Evolutionary conservation across 2,797 vertebrate species (phyloP), one percentile per base, ranked within the genome.

Genomic region (Amazona ochrocephala): DNA sequence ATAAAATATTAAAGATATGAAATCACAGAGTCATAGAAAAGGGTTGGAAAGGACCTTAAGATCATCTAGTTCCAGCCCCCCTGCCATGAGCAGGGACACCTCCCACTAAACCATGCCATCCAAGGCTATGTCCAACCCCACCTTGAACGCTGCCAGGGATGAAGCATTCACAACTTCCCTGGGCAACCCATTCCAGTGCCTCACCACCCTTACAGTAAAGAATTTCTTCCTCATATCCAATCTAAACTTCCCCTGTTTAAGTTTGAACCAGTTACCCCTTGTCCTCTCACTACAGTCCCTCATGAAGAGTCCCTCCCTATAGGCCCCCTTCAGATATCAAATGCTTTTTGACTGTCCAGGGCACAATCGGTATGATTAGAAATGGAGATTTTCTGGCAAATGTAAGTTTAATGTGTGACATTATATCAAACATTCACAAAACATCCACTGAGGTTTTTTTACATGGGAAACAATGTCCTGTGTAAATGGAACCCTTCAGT

Each of bases 381-480:
- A 53, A 53, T 20, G 5, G 4, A 7, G 1, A 32, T 78, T 87
- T 93, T 78, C 75, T 93, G 62, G 72, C 39, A 58, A 81, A 66
- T 48, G 5, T 72, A 66, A 51, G 51, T 85, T 77, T 80, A 51
- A 56, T 37, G 37, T 56, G 24, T 34, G 39, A 12, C 23, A 27
- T 77, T 56, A 42, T 51, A 42, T 61, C 6, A 53, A 70, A 83
- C 39, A 47, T 71, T 87, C 22, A 53, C 73, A 68, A 58, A 72
- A 84, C 66, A 88, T 91, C 82, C 96, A 79, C 82, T 78, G 51
- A 48, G 14, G 2, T 9, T 24, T 89, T 84, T 67, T 67, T 15
- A 89, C 76, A 66, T 75, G 62, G 27, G 64, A 90, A 95, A 92
- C 53, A 88, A 87, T 84, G 91, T 92, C 83, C 64, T 88, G 41